A percentile compares a stretch with the other conserved stretches of the same genome.
Conservation (phyloP, 2,113 vertebrate species). For the Ploceus nigricollis region DNA sequence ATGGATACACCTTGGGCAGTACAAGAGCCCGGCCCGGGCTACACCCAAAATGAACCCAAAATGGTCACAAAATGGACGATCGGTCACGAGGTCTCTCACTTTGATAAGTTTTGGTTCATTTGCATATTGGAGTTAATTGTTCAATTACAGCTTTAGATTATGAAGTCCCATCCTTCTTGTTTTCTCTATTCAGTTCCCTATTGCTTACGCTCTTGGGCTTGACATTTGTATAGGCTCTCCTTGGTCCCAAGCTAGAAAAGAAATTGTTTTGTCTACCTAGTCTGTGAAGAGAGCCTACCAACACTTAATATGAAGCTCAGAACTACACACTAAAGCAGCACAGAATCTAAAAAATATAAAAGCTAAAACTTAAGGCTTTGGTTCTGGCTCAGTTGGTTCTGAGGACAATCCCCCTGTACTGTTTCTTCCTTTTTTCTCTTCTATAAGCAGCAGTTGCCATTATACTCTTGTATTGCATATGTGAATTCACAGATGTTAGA, state of each 20-base stretch:
- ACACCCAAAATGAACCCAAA: background rate
- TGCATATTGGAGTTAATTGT: background rate
- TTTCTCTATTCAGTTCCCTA: background rate
- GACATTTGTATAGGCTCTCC: background rate
- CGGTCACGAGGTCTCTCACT: background rate
- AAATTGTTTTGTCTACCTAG: background rate
- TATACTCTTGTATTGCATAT: background rate
- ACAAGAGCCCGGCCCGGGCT: background rate
- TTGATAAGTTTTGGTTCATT: background rate
- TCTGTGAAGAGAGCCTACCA: background rate
- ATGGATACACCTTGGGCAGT: background rate
- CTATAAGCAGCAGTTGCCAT: background rate
- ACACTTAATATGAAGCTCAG: background rate
- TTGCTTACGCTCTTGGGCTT: background rate
- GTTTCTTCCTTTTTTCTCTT: background rate
- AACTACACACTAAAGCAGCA: background rate
- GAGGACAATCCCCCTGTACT: background rate
- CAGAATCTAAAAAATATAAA: background rate
- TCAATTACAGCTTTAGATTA: background rate
- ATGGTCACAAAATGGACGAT: background rate
- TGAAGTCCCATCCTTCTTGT: background rate
- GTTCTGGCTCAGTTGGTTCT: background rate
- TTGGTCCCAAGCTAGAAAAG: background rate
- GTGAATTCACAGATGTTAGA: background rate
- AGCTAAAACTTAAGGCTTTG: background rate